Evolutionary conservation across 37 sponge, comb jelly and placozoan genomes (phyloP).

Genomic region (Chondrilla cf. caribensis): DNA sequence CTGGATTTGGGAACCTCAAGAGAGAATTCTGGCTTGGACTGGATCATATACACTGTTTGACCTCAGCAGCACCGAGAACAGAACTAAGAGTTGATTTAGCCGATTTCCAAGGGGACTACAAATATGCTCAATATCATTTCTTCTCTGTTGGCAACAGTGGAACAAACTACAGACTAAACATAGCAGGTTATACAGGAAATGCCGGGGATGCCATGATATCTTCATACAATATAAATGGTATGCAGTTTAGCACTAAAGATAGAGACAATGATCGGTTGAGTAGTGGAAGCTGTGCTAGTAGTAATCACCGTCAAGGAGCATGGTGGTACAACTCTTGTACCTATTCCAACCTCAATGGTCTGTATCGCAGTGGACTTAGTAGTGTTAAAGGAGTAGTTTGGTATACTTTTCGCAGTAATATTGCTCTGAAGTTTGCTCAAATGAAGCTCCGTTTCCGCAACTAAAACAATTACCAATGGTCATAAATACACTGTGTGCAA

Average conservation of each 20-base stretch:
- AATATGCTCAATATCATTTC: conserved; percentile 1
- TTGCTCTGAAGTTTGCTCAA: no score
- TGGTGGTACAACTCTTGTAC: conserved; percentile 29
- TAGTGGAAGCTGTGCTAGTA: conserved; percentile 24
- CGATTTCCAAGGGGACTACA: background rate
- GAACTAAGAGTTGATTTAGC: conserved; percentile 15
- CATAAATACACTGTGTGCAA: no score
- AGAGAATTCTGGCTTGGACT: conserved; percentile 27
- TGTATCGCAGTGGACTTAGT: no score
- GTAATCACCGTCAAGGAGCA: background rate
- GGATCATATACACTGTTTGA: conserved; percentile 17
- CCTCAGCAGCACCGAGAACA: background rate
- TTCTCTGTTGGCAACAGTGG: conserved; percentile 6
- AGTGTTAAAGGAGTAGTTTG: no score
- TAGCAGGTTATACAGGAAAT: background rate
- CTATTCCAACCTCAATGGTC: background rate
- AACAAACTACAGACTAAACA: background rate
- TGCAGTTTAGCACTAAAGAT: conserved; percentile 23
- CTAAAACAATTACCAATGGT: no score
- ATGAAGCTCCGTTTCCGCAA: no score
- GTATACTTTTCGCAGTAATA: no score
- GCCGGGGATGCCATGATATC: background rate
- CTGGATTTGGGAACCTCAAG: conserved; percentile 25
- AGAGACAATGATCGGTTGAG: conserved; percentile 22
- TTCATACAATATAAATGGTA: background rate